Evolutionary conservation across 2,113 vertebrate genomes (phyloP), one percentile per base, ranked within the genome.

Genomic region (Castor canadensis): DNA sequence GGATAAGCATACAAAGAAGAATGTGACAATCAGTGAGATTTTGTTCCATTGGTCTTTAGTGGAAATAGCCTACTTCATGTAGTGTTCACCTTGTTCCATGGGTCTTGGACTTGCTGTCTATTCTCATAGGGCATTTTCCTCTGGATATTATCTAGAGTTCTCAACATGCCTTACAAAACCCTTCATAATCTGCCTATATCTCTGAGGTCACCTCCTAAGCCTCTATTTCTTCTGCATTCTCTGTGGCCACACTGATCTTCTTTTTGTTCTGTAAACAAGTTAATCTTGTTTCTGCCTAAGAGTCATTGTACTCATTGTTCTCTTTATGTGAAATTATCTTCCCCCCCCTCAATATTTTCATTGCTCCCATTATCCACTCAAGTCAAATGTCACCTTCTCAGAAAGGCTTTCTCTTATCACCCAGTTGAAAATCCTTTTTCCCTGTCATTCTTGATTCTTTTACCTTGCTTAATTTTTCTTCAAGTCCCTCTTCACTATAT

Each of bases 261-360:
- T 76, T 71, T 47, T 67, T 93, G 54, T 84, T 88, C n/a, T 90
- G n/a, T 40, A 91, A 94, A 94, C 89, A 93, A 80, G 58, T 84
- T 93, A 73, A 93, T 69, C 64, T 95, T 91, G 40, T 82, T 91
- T 52, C 47, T 94, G 26, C 40, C 52, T 75, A 69, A 82, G 86
- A 87, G 38, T 60, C 40, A 76, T 45, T 58, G 43, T 91, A 66
- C 28, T 85, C 45, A 52, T 45, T 80, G 8, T 66, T 93, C 38
- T 40, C 69, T 73, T 92, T 54, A 76, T 82, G 64, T 83, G 75
- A 96, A 96, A 82, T 79, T 7, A 82, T 85, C 58, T 71, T 87
- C 64, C 79, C n/a, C 40, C 24, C 40, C 58, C 56, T 56, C 19
- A 71, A 38, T 73, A 77, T 77, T 72, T 88, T 69, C n/a, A 73